phyloP scores from a whole-genome alignment of 2,113 vertebrate species.

The Oplegnathus fasciatus region DNA sequence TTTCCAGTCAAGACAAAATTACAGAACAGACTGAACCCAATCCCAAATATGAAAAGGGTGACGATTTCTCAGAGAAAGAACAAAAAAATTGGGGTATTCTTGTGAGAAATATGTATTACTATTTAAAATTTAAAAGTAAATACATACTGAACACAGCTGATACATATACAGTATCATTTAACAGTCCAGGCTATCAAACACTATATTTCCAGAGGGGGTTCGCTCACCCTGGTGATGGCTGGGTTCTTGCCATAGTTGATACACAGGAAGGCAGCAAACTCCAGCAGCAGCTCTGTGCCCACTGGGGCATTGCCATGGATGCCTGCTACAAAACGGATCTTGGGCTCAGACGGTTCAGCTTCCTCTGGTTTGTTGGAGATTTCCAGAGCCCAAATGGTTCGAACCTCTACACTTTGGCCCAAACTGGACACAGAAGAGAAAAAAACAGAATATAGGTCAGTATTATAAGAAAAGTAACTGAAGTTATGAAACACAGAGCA shows the following conservation, averaged over 20 bases:
- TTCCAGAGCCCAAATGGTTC: conserved; percentile 94
- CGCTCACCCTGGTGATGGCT: conserved; percentile 90
- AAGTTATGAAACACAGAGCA: neutral
- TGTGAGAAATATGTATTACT: neutral
- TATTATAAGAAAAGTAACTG: neutral
- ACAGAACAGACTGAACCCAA: neutral
- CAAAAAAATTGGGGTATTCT: neutral
- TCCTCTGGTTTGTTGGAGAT: conserved; percentile 94
- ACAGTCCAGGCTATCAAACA: neutral
- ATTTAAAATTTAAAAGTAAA: neutral
- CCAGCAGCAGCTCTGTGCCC: conserved; percentile 94
- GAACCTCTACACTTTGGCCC: conserved; percentile 92
- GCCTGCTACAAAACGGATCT: conserved; percentile 94
- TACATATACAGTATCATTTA: neutral
- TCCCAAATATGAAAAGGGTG: neutral
- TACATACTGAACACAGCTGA: neutral
- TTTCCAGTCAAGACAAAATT: neutral
- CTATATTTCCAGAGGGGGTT: neutral
- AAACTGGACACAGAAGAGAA: conserved; percentile 83
- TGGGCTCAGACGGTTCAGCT: conserved; percentile 91
- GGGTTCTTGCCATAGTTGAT: conserved; percentile 95
- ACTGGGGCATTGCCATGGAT: conserved; percentile 96
- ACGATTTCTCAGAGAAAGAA: neutral
- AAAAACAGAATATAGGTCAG: neutral
- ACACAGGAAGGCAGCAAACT: conserved; percentile 94